A percentile compares a stretch with the other conserved stretches of the same genome.
These are phyloP conservation scores for Tenthredo mesomela DNA, from an alignment of 2,888 invertebrate species.

Conservation along the genomic window DNA sequence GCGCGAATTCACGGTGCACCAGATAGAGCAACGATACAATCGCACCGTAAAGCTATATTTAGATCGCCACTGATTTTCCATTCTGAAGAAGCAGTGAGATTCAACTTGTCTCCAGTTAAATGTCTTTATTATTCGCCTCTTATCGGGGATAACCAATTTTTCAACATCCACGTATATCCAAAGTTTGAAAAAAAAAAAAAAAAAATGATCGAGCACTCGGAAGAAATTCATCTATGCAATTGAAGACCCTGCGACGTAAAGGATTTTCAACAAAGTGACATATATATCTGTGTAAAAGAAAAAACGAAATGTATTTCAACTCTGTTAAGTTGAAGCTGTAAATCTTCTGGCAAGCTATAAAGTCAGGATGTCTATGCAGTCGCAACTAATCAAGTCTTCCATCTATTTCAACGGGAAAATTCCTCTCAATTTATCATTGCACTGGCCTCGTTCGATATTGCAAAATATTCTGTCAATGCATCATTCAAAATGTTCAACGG, in stretches of 20 bases:
- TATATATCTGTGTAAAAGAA: background rate
- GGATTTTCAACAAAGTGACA: background rate
- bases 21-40: conserved; percentile 28
- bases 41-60: conserved; percentile 23
- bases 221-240: background rate
- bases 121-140: background rate
- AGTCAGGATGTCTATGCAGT: background rate
- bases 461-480: background rate
- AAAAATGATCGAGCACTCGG: background rate
- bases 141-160: background rate
- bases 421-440: background rate
- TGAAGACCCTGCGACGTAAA: background rate
- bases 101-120: background rate
- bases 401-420: background rate
- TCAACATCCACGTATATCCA: background rate
- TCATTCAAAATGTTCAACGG: background rate
- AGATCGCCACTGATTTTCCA: conserved; percentile 29
- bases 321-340: background rate
- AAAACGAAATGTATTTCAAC: background rate
- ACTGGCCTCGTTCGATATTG: background rate
- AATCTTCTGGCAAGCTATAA: conserved; percentile 22
- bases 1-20: background rate
- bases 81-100: background rate
- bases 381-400: background rate
- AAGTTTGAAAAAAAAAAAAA: background rate